phyloP scores from a whole-genome alignment of 2,797 vertebrate species.

The Platalea minor region DNA sequence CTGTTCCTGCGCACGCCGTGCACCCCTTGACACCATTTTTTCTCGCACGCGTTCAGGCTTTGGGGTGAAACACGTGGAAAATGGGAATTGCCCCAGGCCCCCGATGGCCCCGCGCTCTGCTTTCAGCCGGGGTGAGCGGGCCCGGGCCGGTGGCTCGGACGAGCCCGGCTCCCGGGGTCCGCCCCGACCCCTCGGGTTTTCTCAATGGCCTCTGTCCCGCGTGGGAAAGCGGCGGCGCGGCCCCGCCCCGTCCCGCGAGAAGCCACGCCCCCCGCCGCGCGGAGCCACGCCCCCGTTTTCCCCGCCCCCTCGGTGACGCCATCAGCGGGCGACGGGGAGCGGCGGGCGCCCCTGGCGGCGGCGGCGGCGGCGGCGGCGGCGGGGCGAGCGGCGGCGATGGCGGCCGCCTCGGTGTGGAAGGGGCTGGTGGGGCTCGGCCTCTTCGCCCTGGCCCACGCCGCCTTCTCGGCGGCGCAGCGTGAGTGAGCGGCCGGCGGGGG shows the following conservation, averaged over 20 bases:
- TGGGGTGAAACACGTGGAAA: neutral
- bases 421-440: conserved; percentile 91
- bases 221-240: neutral
- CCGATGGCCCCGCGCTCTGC: neutral
- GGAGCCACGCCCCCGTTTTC: neutral
- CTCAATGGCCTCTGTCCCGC: neutral
- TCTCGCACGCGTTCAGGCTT: no score
- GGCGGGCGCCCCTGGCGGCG: neutral
- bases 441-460: conserved; percentile 93
- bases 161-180: accelerated
- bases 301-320: neutral
- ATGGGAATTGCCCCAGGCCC: accelerated
- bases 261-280: neutral
- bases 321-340: neutral
- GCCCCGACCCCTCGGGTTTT: accelerated
- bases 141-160: neutral
- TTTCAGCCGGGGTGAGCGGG: no score
- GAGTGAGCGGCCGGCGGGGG: conserved; percentile 66
- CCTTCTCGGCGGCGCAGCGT: conserved; percentile 96
- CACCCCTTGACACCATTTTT: accelerated
- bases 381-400: conserved; percentile 75
- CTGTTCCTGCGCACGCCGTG: accelerated
- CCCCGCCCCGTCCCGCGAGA: accelerated
- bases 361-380: neutral
- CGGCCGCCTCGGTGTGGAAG: conserved; percentile 93